Percentiles rank a stretch among this genome's conserved stretches.
Evolutionary conservation across 1,140 invertebrate species (phyloP).

Genomic region (Homarus americanus): DNA sequence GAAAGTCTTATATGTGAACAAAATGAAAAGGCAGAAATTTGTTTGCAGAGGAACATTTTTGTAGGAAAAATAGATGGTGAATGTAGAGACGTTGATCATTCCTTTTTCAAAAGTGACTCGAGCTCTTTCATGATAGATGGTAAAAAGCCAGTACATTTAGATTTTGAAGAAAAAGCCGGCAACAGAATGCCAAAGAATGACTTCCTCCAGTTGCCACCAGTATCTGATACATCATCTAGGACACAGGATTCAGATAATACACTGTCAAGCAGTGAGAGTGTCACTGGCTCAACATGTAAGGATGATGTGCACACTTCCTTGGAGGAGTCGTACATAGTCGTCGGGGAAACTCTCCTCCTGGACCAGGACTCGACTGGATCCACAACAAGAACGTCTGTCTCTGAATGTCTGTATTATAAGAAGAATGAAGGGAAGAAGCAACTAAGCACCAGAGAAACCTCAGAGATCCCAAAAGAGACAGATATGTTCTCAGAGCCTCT

Average conservation of each 20-base stretch:
- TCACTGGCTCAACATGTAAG: not conserved
- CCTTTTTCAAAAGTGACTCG: not conserved
- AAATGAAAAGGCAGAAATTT: not conserved
- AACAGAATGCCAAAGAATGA: not conserved
- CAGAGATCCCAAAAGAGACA: not conserved
- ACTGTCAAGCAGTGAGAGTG: not conserved
- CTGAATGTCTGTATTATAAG: not conserved
- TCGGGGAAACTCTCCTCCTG: not conserved
- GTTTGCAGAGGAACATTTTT: not conserved
- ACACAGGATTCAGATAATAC: not conserved
- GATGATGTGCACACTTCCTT: not conserved
- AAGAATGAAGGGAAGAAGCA: not conserved
- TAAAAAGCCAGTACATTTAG: not conserved
- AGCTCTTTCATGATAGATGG: not conserved
- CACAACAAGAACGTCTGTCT: not conserved
- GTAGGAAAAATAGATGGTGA: not conserved
- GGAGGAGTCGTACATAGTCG: slow-evolving; percentile 8
- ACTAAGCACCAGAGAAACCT: not conserved
- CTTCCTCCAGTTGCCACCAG: not conserved
- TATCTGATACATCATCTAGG: not conserved
- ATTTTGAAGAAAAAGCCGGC: not conserved
- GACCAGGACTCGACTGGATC: not conserved
- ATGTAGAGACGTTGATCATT: not conserved
- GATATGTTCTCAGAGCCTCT: not conserved
- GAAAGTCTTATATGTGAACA: not conserved